Evolutionary conservation across 2,888 invertebrate species (phyloP).

Genomic region (Opisthograptis luteolata): DNA sequence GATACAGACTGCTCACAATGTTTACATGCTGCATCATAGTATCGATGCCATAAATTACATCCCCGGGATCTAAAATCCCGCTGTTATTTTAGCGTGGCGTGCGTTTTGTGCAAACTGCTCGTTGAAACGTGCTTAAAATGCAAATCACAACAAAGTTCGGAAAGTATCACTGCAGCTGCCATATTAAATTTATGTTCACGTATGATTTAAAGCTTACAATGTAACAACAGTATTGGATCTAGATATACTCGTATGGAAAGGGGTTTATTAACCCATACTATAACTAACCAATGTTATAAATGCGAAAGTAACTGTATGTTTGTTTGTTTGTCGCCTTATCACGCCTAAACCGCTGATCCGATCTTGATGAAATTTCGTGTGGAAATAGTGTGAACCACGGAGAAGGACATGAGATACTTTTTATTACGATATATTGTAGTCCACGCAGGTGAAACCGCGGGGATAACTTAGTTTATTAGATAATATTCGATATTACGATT

Average conservation of each 20-base stretch:
- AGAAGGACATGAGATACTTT: no score
- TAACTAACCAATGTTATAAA: no score
- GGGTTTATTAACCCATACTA: no score
- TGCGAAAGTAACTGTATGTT: no score
- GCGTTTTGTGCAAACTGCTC: slow-evolving; percentile 49
- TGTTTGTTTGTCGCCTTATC: no score
- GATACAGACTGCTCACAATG: slow-evolving; percentile 31
- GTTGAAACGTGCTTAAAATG: slow-evolving; percentile 68
- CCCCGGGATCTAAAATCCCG: slow-evolving; percentile 44
- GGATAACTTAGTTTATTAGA: no score
- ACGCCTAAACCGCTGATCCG: no score
- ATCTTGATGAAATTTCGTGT: no score
- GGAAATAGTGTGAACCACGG: no score
- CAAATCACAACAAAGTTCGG: slow-evolving; percentile 62
- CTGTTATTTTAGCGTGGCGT: slow-evolving; percentile 35
- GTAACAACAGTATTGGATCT: not conserved
- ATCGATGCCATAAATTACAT: slow-evolving; percentile 42
- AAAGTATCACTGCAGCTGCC: slow-evolving; percentile 50
- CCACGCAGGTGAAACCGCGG: no score
- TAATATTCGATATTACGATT: no score
- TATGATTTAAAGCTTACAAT: slow-evolving; percentile 17
- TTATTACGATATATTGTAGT: no score
- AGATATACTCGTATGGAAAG: not conserved
- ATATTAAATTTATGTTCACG: slow-evolving; percentile 43
- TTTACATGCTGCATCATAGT: slow-evolving; percentile 39